These are phyloP conservation scores for Tiliqua scincoides DNA, from an alignment of 2,113 vertebrate genomes.

Conservation along the genomic window DNA sequence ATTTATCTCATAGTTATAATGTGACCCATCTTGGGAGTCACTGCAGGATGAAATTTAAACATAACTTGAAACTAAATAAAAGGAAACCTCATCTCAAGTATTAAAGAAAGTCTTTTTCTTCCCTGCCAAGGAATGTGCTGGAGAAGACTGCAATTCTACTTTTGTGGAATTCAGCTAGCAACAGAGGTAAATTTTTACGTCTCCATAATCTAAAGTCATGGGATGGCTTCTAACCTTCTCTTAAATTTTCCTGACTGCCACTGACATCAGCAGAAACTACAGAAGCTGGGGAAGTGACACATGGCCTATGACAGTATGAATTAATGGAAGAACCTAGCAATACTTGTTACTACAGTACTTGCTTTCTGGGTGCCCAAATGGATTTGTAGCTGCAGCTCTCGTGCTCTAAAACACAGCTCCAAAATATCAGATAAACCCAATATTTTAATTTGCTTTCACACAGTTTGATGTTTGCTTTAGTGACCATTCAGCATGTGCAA, in stretches of 20 bases:
- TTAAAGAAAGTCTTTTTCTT: not conserved
- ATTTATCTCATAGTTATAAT: not conserved
- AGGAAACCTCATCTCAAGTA: not conserved
- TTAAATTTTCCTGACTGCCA: not conserved
- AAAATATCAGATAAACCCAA: not conserved
- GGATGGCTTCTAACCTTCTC: not conserved
- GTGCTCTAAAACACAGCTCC: not conserved
- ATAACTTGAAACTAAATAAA: not conserved
- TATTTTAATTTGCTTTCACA: conserved; percentile 7
- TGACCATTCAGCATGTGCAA: not conserved
- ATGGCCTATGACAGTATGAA: not conserved
- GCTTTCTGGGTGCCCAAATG: not conserved
- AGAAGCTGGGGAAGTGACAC: not conserved
- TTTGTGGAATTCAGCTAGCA: not conserved
- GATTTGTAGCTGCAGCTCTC: not conserved
- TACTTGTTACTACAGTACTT: not conserved
- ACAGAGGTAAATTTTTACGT: not conserved
- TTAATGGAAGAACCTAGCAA: not conserved
- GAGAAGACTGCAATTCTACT: not conserved
- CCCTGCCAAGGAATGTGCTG: not conserved
- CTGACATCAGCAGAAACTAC: not conserved
- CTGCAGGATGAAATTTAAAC: not conserved
- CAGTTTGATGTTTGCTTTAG: not conserved
- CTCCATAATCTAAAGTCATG: not conserved
- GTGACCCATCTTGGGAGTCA: not conserved